Percentiles rank a stretch among this genome's conserved stretches.
Evolutionary conservation across 2,797 vertebrate species (phyloP).

Genomic region (Cossypha dichroa): DNA sequence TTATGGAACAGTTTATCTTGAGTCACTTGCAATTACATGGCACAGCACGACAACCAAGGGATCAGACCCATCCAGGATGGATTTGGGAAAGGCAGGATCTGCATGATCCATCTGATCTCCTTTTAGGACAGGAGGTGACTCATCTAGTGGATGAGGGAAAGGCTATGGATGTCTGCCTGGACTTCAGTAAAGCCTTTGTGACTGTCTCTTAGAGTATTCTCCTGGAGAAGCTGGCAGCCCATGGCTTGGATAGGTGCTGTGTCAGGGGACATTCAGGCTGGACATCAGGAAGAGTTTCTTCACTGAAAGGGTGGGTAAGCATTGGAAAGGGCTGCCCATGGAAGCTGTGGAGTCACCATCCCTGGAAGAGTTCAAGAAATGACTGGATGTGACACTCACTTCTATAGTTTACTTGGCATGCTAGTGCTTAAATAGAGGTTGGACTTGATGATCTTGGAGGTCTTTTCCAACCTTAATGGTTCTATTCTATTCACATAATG

Average conservation of each 20-base stretch:
- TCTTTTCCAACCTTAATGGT: neutral
- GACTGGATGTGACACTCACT: neutral
- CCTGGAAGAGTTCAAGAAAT: neutral
- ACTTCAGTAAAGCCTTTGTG: neutral
- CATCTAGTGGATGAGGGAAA: neutral
- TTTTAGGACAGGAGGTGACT: neutral
- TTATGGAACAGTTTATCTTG: neutral
- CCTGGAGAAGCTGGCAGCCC: neutral
- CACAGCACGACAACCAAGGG: neutral
- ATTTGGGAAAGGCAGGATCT: neutral
- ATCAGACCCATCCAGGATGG: neutral
- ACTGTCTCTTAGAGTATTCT: neutral
- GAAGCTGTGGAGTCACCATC: neutral
- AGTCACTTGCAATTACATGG: neutral
- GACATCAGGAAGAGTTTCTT: neutral
- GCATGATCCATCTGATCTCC: neutral
- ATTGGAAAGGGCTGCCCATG: neutral
- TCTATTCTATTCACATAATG: neutral
- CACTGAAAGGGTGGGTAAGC: neutral
- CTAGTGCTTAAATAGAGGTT: neutral
- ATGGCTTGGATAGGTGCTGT: neutral
- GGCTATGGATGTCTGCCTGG: neutral
- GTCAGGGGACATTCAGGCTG: neutral
- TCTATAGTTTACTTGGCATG: neutral
- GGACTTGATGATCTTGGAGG: neutral